A percentile compares a stretch with the other conserved stretches of the same genome.
These are phyloP conservation scores for Buceros bicornis DNA, from an alignment of 2,797 vertebrate genomes.

Conservation along the genomic window DNA sequence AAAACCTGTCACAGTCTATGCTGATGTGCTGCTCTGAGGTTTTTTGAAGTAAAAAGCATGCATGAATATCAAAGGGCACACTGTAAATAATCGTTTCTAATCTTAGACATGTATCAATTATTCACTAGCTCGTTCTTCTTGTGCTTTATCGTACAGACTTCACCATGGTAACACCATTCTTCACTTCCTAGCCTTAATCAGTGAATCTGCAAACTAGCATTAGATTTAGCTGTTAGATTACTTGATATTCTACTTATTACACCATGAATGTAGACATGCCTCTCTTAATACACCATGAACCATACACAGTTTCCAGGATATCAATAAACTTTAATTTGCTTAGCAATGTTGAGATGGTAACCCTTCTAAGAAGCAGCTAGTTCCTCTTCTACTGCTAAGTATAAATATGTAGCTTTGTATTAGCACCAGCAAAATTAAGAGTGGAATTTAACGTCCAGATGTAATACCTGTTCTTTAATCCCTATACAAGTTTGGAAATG, in stretches of 20 bases:
- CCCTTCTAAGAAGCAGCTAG: background rate
- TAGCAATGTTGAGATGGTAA: background rate
- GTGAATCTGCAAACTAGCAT: constrained; percentile 54
- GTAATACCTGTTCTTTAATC: background rate
- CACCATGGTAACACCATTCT: constrained; percentile 86
- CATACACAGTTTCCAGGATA: background rate
- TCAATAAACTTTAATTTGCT: background rate
- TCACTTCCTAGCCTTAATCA: constrained; percentile 44
- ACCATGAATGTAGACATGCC: background rate
- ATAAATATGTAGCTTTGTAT: background rate
- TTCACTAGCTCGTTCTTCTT: constrained; percentile 81
- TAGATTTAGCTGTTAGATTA: constrained; percentile 40
- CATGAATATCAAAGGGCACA: constrained; percentile 67
- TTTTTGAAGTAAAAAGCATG: constrained; percentile 33
- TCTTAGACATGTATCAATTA: constrained; percentile 87
- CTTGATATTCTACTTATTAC: constrained; percentile 13
- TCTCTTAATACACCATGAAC: background rate
- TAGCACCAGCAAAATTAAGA: background rate
- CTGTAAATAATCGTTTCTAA: constrained; percentile 81
- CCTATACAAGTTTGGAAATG: background rate
- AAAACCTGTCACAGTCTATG: constrained; percentile 1
- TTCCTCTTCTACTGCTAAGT: background rate
- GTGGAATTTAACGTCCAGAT: background rate
- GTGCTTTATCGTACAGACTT: constrained; percentile 80
- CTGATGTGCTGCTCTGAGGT: background rate